phyloP scores from a whole-genome alignment of 2,888 invertebrate species.

The Leucophora obtusa region DNA sequence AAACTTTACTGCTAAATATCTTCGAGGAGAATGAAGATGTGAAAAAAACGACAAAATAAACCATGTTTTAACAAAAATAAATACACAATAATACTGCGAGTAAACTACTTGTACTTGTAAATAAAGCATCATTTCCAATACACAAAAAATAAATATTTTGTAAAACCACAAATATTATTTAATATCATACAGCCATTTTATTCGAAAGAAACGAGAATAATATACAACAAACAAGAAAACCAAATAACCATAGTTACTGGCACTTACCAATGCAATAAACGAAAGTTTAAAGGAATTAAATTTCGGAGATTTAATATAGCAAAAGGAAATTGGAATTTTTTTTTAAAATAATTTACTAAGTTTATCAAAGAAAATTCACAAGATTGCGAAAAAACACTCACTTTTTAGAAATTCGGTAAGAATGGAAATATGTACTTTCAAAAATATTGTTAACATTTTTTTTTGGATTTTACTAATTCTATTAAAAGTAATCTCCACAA shows the following conservation, averaged over 20 bases:
- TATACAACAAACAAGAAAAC: background rate
- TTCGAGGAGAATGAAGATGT: background rate
- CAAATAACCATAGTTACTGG: background rate
- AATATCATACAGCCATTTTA: slow-evolving; percentile 22
- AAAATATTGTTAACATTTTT: too few relatives aligned
- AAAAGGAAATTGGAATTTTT: too few relatives aligned
- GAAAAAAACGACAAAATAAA: background rate
- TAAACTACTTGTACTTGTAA: slow-evolving; percentile 7
- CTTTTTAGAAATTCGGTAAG: too few relatives aligned
- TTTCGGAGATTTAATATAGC: background rate
- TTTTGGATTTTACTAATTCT: too few relatives aligned
- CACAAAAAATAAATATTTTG: slow-evolving; percentile 26
- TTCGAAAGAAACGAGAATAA: background rate
- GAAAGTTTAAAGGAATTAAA: background rate
- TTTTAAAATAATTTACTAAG: too few relatives aligned
- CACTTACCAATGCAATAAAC: background rate
- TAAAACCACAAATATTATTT: slow-evolving; percentile 39
- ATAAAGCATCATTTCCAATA: slow-evolving; percentile 32
- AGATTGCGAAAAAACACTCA: too few relatives aligned
- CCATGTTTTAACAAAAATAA: background rate
- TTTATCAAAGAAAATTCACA: too few relatives aligned
- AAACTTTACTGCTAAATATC: background rate
- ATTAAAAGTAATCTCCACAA: too few relatives aligned
- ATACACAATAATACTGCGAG: background rate
- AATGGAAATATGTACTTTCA: too few relatives aligned